Percentiles rank a stretch among this genome's conserved stretches.
phyloP scores from a whole-genome alignment of 2,888 invertebrate species.

The Amblyteles armatorius region DNA sequence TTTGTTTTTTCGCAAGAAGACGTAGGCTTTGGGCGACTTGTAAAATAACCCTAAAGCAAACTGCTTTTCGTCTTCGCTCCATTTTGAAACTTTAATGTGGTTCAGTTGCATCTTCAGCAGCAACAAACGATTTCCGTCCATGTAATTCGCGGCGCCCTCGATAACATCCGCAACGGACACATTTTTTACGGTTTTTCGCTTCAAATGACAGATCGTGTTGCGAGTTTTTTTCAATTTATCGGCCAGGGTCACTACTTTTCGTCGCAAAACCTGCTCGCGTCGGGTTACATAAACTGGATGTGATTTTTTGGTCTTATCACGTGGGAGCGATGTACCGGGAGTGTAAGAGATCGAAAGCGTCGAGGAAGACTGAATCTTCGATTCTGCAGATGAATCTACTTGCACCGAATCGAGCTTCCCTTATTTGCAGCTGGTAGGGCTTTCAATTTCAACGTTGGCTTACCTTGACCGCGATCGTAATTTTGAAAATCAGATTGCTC shows the following conservation, averaged over 20 bases:
- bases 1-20: constrained; percentile 67
- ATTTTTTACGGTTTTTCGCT: neutral
- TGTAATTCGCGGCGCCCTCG: too few relatives aligned
- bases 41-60: constrained; percentile 71
- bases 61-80: constrained; percentile 64
- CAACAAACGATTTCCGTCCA: constrained; percentile 37
- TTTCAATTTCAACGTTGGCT: constrained; percentile 4
- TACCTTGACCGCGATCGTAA: constrained; percentile 10
- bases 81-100: constrained; percentile 67
- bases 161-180: too few relatives aligned
- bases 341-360: neutral
- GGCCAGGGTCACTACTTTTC: constrained; percentile 2
- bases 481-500: constrained; percentile 15
- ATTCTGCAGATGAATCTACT: neutral
- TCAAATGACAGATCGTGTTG: constrained; percentile 5
- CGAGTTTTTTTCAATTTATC: constrained; percentile 14
- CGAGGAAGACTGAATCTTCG: constrained; percentile 1
- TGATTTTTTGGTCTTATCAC: neutral
- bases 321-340: neutral
- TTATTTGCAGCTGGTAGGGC: constrained; percentile 33
- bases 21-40: constrained; percentile 75
- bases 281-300: constrained; percentile 3
- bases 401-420: neutral
- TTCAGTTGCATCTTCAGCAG: constrained; percentile 61
- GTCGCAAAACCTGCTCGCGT: constrained; percentile 3